Evolutionary conservation across 2,797 vertebrate species (phyloP).

Genomic region (Sebastes cheni): DNA sequence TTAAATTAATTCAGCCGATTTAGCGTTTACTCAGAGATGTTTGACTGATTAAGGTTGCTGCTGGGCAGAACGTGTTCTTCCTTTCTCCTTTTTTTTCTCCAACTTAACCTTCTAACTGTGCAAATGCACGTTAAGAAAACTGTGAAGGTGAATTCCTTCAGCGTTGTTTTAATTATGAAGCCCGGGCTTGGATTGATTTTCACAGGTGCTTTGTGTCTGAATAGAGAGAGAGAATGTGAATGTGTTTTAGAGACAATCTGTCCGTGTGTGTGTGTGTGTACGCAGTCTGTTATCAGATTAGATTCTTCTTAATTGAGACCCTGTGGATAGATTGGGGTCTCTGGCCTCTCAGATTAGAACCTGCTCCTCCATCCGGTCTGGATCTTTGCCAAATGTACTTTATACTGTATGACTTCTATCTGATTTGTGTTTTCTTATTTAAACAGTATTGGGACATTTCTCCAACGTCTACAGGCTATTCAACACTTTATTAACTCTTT

Average conservation of each 20-base stretch:
- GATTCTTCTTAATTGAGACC: constrained; percentile 23
- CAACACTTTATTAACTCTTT: not conserved
- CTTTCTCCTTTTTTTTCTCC: not conserved
- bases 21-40: constrained; percentile 7
- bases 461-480: not conserved
- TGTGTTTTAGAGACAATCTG: not conserved
- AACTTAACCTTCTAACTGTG: not conserved
- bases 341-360: constrained; percentile 27
- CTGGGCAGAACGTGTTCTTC: not conserved
- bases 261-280: not conserved
- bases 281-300: constrained; percentile 26
- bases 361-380: not conserved
- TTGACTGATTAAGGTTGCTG: constrained; percentile 3
- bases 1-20: not conserved
- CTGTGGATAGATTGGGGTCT: constrained; percentile 34
- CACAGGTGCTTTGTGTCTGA: not conserved
- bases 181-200: not conserved
- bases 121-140: not conserved
- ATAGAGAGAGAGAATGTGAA: not conserved
- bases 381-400: not conserved
- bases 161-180: constrained; percentile 13
- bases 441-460: not conserved
- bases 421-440: constrained; percentile 12
- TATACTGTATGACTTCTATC: not conserved
- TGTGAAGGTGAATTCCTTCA: constrained; percentile 6